These are phyloP conservation scores for Intellagama lesueurii DNA, from an alignment of 2,797 vertebrate species.

Conservation along the genomic window DNA sequence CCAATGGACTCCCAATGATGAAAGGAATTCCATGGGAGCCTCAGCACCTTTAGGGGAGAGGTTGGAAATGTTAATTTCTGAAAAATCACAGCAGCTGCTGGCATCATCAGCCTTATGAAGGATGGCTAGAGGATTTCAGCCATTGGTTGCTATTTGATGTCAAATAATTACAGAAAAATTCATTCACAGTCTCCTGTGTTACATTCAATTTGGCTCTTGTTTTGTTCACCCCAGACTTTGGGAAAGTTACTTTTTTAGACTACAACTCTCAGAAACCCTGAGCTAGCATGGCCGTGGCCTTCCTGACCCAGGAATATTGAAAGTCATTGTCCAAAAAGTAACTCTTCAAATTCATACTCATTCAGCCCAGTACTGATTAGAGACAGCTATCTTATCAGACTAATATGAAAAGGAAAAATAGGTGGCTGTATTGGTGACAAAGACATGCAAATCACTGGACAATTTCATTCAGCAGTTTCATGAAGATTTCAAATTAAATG, in stretches of 20 bases:
- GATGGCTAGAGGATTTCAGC: not conserved
- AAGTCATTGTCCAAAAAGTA: no score
- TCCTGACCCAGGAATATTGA: no score
- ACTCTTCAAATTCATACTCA: not conserved
- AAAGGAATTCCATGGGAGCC: no score
- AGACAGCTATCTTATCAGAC: not conserved
- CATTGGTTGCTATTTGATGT: not conserved
- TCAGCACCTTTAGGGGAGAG: no score
- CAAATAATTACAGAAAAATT: not conserved
- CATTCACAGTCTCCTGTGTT: not conserved
- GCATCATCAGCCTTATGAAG: no score
- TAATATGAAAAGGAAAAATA: constrained; percentile 15
- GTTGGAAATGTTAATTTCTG: no score
- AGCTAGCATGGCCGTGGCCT: no score
- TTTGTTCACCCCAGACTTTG: not conserved
- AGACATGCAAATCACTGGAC: not conserved
- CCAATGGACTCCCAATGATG: no score
- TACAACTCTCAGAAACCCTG: no score
- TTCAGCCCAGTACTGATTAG: not conserved
- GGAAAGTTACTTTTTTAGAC: no score
- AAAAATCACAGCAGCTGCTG: no score
- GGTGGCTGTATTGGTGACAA: constrained; percentile 8
- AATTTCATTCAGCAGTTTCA: not conserved
- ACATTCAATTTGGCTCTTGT: not conserved
- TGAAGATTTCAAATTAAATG: not conserved